Base-by-base conservation (phyloP, 2,888 invertebrate genomes). In the Megastigmus dorsalis region DNA sequence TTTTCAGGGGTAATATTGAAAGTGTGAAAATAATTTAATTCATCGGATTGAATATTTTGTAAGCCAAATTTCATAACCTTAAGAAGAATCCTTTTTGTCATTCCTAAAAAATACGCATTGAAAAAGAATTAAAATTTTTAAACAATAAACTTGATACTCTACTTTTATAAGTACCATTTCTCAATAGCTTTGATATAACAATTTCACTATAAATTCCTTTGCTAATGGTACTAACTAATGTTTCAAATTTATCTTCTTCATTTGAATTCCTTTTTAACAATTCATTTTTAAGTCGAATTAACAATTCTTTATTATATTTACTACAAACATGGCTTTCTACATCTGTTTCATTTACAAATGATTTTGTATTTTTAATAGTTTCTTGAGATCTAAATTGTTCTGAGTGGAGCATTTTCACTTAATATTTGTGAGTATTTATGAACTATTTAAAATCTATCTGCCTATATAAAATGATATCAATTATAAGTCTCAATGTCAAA, bases 21-120 rank as follows among this genome's bases (percentile, higher is more conserved):
- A 18, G n/a, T 20, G 26, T 43, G 5, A 55, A 80, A 83, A 52
- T 75, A 73, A 48, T 57, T 23, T 7, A 79, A 30, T 50, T 82
- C 80, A 13, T 73, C 55, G 6, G 50, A 26, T 4, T 23, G 65
- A 6, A 80, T 76, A 63, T 63, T 71, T 9, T 71, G 10, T 1
- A 82, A 68, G 13, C 82, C 82, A 45, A 70, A 77, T 70, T 82
- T 82, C 79, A 82, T 81, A 18, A 75, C 79, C 65, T 79, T 82
- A n/a, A 81, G 45, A 6, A 82, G 74, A n/a, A 5, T 66, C 15
- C 72, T 48, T 9, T 54, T 10, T 5, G 77, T 38, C 72, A 80
- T 78, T 7, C 80, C 82, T 82, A 18, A 4, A 18, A 50, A 28
- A 59, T n/a, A n/a, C n/a, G n/a, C n/a, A n/a, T n/a, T n/a, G n/a